phyloP scores from a whole-genome alignment of 1,140 invertebrate species.

The Drosophila chauvacae region DNA sequence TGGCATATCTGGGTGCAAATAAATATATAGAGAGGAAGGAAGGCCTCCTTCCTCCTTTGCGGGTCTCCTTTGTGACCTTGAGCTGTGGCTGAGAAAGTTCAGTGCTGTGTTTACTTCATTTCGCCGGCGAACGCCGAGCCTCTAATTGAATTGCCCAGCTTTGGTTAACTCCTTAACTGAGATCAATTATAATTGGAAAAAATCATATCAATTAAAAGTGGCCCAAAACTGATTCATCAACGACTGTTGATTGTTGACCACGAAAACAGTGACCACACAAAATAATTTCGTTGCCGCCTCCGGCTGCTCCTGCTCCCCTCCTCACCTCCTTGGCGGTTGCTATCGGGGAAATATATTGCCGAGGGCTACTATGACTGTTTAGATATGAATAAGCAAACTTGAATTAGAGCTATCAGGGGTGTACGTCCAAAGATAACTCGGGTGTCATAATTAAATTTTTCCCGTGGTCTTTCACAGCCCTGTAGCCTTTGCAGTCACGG shows the following conservation, averaged over 20 bases:
- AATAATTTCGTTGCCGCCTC: slow-evolving; percentile 8
- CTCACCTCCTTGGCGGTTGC: slow-evolving; percentile 7
- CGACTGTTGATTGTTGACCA: slow-evolving; percentile 46
- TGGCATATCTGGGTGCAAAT: slow-evolving; percentile 65
- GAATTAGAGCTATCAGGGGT: slow-evolving; percentile 66
- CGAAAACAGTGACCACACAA: slow-evolving; percentile 37
- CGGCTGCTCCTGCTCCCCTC: not conserved
- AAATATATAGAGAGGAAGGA: slow-evolving; percentile 7
- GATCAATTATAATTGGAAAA: slow-evolving; percentile 55
- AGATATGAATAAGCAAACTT: slow-evolving; percentile 56
- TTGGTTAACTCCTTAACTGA: slow-evolving; percentile 54
- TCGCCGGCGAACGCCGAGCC: not conserved
- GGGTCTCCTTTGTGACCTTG: slow-evolving; percentile 40
- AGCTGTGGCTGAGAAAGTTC: slow-evolving; percentile 20
- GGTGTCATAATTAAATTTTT: slow-evolving; percentile 80
- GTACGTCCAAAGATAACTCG: slow-evolving; percentile 73
- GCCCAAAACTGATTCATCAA: slow-evolving; percentile 46
- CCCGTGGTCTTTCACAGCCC: slow-evolving; percentile 31
- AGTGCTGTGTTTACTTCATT: slow-evolving; percentile 30
- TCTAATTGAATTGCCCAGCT: slow-evolving; percentile 50
- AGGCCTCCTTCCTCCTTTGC: slow-evolving; percentile 5
- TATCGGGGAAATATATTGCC: slow-evolving; percentile 49
- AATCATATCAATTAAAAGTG: slow-evolving; percentile 55
- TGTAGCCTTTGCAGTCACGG: slow-evolving; percentile 13
- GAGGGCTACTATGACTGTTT: slow-evolving; percentile 45